Evolutionary conservation across 2,888 invertebrate species (phyloP), one percentile per base, ranked within the genome.

Genomic region (Catonia carolina): DNA sequence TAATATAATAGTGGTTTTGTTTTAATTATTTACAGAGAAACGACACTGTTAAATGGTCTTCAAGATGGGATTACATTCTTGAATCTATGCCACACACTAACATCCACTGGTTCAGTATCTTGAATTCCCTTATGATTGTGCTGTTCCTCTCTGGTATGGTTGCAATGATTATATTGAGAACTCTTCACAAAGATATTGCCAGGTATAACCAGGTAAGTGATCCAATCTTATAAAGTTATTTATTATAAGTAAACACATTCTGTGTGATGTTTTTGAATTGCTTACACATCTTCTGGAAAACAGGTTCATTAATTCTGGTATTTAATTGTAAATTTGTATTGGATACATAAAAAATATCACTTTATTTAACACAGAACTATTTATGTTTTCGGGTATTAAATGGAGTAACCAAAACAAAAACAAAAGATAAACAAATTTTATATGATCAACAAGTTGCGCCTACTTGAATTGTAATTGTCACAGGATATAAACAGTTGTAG

Each of bases 61-160:
- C 96, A 0, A 81, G 99, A 68, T 99, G 99, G 99, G 99, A 99
- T 74, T 99, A 99, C 73, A 97, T 99, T 62, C 76, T 99, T 58
- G 95, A 97, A 74, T 95, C 97, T 0, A 94, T 96, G 89, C 96
- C 95, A 0, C 95, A 97, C 71, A 92, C 97, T 1, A 97, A 97
- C 71, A 97, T 98, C 67, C 97, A 98, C 72, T 98, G 97, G 98
- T 97, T 98, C 73, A 96, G 95, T 63, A 99, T 99, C 69, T 78
- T 99, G 61, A 99, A 99, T 74, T 97, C 97, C 0, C 77, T 99
- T 66, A 95, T 99, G 56, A 99, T 99, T 68, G 95, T 95, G 2
- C 75, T 96, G 31, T 99, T 99, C 75, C 77, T 99, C 17, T 94
- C 96, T 64, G 99, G 98, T 64, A 99, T 99, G 98, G 96, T 99